Conservation (phyloP, 2,888 invertebrate genomes). For the Seira ritae region DNA sequence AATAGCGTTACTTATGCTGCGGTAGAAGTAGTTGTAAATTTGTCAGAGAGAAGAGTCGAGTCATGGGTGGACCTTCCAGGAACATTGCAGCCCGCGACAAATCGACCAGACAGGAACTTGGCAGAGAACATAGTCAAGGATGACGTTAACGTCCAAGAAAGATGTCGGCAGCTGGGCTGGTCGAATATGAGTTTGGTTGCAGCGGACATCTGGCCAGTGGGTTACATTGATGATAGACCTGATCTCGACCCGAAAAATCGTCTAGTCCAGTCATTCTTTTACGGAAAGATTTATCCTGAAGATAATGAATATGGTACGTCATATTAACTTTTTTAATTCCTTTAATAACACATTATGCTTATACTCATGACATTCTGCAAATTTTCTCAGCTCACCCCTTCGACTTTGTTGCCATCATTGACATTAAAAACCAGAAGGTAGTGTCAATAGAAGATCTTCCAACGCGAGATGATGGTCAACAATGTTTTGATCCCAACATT, state of each 20-base stretch:
- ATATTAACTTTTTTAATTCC: background rate
- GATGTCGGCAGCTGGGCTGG: conserved; percentile 38
- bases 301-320: conserved; percentile 53
- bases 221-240: conserved; percentile 45
- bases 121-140: conserved; percentile 27
- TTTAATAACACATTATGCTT: background rate
- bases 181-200: conserved; percentile 44
- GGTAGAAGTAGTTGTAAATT: conserved; percentile 48
- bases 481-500: background rate
- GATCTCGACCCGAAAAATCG: conserved; percentile 20
- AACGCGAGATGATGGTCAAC: conserved; percentile 25
- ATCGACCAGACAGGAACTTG: conserved; percentile 15
- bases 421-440: conserved; percentile 26
- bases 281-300: conserved; percentile 33
- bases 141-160: conserved; percentile 10
- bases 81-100: background rate
- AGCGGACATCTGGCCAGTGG: conserved; percentile 45
- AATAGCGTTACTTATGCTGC: background rate
- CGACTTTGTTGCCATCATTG: conserved; percentile 52
- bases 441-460: conserved; percentile 50
- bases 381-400: conserved; percentile 56
- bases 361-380: background rate
- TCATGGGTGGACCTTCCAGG: conserved; percentile 23
- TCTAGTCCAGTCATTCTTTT: conserved; percentile 40
- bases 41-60: conserved; percentile 50